A percentile compares a stretch with the other conserved stretches of the same genome.
phyloP scores from a whole-genome alignment of 2,888 invertebrate genomes.

The Hypsopygia costalis region DNA sequence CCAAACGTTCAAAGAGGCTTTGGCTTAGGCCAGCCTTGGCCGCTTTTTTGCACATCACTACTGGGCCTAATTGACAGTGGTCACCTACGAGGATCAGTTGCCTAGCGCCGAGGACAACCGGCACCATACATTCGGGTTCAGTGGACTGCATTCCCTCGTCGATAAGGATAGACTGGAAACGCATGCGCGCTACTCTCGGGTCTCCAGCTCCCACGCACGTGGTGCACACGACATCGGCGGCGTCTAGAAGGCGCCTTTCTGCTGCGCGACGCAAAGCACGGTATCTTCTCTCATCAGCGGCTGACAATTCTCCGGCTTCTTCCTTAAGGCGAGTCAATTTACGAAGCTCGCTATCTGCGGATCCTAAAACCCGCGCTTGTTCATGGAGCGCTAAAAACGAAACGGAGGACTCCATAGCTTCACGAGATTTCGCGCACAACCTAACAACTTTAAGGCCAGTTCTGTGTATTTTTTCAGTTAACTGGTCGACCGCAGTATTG shows the following conservation, averaged over 20 bases:
- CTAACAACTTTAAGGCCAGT: slow-evolving; percentile 97
- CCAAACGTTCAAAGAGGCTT: slow-evolving; percentile 97
- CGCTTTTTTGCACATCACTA: slow-evolving; percentile 99
- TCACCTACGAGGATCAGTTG: slow-evolving; percentile 99
- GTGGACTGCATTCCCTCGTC: slow-evolving; percentile 99
- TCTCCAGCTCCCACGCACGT: slow-evolving; percentile 99
- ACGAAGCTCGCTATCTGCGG: slow-evolving; percentile 92
- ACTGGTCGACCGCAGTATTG: slow-evolving; percentile 99
- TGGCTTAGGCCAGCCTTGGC: slow-evolving; percentile 98
- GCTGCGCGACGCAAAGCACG: slow-evolving; percentile 93
- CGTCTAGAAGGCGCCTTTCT: slow-evolving; percentile 94
- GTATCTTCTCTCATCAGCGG: slow-evolving; percentile 97
- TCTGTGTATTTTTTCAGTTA: slow-evolving; percentile 98
- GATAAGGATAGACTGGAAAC: slow-evolving; percentile 97
- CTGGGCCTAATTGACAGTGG: slow-evolving; percentile 99
- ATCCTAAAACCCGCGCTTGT: slow-evolving; percentile 97
- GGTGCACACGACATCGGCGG: slow-evolving; percentile 99
- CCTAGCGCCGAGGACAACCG: slow-evolving; percentile 97
- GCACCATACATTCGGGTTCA: slow-evolving; percentile 99
- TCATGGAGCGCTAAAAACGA: slow-evolving; percentile 98
- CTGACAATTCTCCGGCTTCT: slow-evolving; percentile 98
- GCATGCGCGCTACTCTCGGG: slow-evolving; percentile 93
- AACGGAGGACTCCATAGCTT: slow-evolving; percentile 98
- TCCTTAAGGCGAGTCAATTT: slow-evolving; percentile 98
- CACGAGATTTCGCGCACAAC: slow-evolving; percentile 98